phyloP scores from a whole-genome alignment of 2,113 vertebrate genomes.

The Pelobates fuscus region DNA sequence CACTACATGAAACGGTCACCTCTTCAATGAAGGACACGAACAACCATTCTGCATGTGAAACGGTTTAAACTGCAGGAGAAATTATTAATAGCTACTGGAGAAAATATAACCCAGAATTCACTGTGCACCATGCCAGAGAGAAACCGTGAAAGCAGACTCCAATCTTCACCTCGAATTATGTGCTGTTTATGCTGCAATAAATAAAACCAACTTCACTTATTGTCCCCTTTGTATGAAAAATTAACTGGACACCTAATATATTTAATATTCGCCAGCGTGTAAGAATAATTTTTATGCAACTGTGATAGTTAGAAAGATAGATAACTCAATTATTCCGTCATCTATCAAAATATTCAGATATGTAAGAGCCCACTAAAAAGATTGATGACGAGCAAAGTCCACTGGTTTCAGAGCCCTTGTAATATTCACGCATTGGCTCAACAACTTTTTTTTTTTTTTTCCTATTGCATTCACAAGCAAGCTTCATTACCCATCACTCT shows the following conservation, averaged over 20 bases:
- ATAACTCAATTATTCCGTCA: constrained; percentile 98
- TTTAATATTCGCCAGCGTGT: constrained; percentile 98
- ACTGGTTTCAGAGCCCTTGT: constrained; percentile 83
- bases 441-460: constrained; percentile 84
- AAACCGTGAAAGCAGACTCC: background rate
- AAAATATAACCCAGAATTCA: background rate
- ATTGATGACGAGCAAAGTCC: constrained; percentile 94
- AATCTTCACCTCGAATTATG: constrained; percentile 49
- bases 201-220: constrained; percentile 65
- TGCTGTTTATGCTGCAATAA: constrained; percentile 62
- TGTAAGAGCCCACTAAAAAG: constrained; percentile 89
- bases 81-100: background rate
- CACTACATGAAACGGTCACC: no score
- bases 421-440: constrained; percentile 93
- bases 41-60: no score
- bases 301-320: constrained; percentile 95
- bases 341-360: constrained; percentile 94
- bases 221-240: constrained; percentile 85
- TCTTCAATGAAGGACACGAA: no score
- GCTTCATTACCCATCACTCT: constrained; percentile 98
- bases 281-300: constrained; percentile 98
- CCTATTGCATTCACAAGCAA: constrained; percentile 91
- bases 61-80: no score
- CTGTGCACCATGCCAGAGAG: background rate
- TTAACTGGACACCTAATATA: constrained; percentile 85